A percentile compares a stretch with the other conserved stretches of the same genome.
Conservation (phyloP, 2,113 vertebrate genomes). For the Marcusenius ussheri region DNA sequence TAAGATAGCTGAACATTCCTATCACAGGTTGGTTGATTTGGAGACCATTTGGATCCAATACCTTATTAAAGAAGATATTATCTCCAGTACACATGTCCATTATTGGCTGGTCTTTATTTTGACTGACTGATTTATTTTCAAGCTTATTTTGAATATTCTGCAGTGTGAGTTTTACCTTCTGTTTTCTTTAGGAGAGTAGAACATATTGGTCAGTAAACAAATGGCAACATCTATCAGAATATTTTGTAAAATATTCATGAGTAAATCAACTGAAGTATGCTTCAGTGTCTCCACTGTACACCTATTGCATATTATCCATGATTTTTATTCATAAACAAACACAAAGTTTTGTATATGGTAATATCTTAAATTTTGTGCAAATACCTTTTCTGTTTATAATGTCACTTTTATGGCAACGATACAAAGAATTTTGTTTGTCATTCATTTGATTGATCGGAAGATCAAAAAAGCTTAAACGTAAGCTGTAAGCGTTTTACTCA, state of each 20-base stretch:
- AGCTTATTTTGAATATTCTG: neutral
- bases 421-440: neutral
- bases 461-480: neutral
- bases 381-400: neutral
- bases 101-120: neutral
- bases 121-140: neutral
- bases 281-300: neutral
- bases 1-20: neutral
- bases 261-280: neutral
- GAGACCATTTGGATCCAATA: neutral
- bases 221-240: neutral
- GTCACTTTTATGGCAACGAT: neutral
- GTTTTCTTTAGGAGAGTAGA: neutral
- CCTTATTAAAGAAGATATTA: neutral
- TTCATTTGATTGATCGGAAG: neutral
- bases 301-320: neutral
- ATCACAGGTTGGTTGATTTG: neutral
- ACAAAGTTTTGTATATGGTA: neutral
- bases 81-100: neutral
- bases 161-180: neutral
- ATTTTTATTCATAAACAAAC: neutral
- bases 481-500: slow-evolving; percentile 13
- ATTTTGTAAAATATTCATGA: neutral
- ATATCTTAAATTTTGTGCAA: neutral
- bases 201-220: neutral